A percentile compares a stretch with the other conserved stretches of the same genome.
phyloP scores from a whole-genome alignment of 2,888 invertebrate genomes.

The Liopterus haemorrhoidalis region DNA sequence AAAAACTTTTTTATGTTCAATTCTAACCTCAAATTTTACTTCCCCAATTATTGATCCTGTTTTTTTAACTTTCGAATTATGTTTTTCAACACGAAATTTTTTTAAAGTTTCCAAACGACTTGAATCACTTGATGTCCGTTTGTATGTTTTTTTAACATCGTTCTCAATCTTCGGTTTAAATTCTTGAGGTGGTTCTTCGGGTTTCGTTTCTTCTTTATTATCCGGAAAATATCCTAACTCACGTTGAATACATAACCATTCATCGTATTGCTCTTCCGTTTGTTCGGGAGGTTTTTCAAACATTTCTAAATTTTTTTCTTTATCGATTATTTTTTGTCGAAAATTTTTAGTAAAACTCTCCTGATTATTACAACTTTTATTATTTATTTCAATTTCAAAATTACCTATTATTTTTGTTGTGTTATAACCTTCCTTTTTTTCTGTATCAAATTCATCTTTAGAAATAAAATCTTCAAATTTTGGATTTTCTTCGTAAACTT shows the following conservation, averaged over 20 bases:
- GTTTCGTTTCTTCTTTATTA: too few relatives aligned
- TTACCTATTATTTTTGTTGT: constrained; percentile 20
- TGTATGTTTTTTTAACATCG: constrained; percentile 10
- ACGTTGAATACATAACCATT: constrained; percentile 63
- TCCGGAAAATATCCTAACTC: constrained; percentile 53
- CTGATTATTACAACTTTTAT: constrained; percentile 14
- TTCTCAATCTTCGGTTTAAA: constrained; percentile 13
- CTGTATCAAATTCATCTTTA: background rate
- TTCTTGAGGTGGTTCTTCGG: constrained; percentile 1
- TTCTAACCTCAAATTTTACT: constrained; percentile 17
- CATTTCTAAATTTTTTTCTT: constrained; percentile 8
- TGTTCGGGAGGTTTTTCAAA: too few relatives aligned
- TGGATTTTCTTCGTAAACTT: constrained; percentile 9
- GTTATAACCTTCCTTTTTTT: constrained; percentile 11
- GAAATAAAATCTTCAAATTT: constrained; percentile 12
- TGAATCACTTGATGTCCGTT: constrained; percentile 26
- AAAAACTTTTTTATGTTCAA: constrained; percentile 19
- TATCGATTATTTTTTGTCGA: constrained; percentile 12
- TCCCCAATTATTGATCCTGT: constrained; percentile 17
- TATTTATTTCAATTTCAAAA: constrained; percentile 20
- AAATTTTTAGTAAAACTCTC: constrained; percentile 18
- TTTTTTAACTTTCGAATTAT: constrained; percentile 30
- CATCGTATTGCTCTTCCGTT: constrained; percentile 58
- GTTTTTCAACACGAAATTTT: constrained; percentile 45
- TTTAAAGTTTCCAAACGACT: constrained; percentile 44